A percentile compares a stretch with the other conserved stretches of the same genome.
Evolutionary conservation across 2,888 invertebrate genomes (phyloP).

Genomic region (Trichopria drosophilae): DNA sequence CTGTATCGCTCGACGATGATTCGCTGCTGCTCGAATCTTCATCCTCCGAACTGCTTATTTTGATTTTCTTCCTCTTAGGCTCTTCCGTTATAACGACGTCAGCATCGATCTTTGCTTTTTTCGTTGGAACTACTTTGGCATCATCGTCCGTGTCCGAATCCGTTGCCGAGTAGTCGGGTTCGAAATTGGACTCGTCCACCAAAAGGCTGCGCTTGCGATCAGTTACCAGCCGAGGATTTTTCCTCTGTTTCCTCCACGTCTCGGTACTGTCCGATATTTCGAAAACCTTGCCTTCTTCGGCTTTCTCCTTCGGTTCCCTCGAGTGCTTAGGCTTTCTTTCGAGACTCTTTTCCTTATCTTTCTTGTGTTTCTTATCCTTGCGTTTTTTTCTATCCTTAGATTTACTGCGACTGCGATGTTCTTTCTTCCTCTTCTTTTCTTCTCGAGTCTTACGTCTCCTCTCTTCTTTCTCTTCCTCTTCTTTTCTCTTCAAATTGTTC

Average conservation of each 20-base stretch:
- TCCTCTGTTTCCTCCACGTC: constrained; percentile 47
- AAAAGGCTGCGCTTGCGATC: constrained; percentile 70
- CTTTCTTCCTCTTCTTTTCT: constrained; percentile 51
- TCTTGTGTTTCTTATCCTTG: constrained; percentile 60
- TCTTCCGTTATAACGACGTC: constrained; percentile 47
- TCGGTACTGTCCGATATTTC: constrained; percentile 35
- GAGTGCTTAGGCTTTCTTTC: constrained; percentile 56
- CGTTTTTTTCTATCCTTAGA: constrained; percentile 51
- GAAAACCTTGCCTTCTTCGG: constrained; percentile 38
- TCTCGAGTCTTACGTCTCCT: no score
- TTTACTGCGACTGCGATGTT: constrained; percentile 52
- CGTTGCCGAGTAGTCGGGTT: constrained; percentile 74
- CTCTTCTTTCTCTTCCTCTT: constrained; percentile 45
- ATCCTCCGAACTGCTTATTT: constrained; percentile 61
- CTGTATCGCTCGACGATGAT: constrained; percentile 60
- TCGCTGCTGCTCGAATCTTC: constrained; percentile 60
- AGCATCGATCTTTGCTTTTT: constrained; percentile 44
- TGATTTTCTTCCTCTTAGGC: constrained; percentile 55
- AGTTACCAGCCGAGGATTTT: constrained; percentile 56
- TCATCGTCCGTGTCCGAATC: constrained; percentile 63
- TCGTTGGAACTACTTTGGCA: constrained; percentile 41
- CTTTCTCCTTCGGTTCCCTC: constrained; percentile 46
- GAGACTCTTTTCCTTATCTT: constrained; percentile 54
- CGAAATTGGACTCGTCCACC: constrained; percentile 75
- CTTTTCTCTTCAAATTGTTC: constrained; percentile 41